Conservation (phyloP, 2,888 invertebrate species). For the Mystacides longicornis region DNA sequence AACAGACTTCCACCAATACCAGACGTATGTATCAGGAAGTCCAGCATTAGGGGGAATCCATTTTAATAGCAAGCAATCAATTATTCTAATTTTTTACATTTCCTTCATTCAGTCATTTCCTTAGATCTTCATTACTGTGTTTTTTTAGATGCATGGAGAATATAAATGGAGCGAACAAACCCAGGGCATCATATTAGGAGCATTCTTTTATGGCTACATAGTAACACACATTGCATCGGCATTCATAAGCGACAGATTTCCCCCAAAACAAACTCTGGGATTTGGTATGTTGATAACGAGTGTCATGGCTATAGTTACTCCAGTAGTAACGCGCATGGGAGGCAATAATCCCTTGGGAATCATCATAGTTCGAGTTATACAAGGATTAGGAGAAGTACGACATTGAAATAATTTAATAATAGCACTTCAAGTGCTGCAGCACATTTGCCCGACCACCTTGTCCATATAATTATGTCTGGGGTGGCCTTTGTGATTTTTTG, state of each 20-base stretch:
- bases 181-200: slow-evolving; percentile 70
- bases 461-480: too few relatives aligned
- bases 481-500: too few relatives aligned
- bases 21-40: too few relatives aligned
- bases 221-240: slow-evolving; percentile 71
- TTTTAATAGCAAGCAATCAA: too few relatives aligned
- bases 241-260: slow-evolving; percentile 66
- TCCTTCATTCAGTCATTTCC: too few relatives aligned
- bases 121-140: too few relatives aligned
- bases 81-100: too few relatives aligned
- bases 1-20: too few relatives aligned
- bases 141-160: slow-evolving; percentile 3
- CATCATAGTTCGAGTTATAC: slow-evolving; percentile 65
- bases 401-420: too few relatives aligned
- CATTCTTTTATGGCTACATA: slow-evolving; percentile 83
- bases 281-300: slow-evolving; percentile 77
- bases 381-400: slow-evolving; percentile 72
- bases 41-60: too few relatives aligned
- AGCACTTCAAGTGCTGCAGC: too few relatives aligned
- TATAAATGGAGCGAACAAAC: slow-evolving; percentile 64
- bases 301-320: slow-evolving; percentile 73
- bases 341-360: slow-evolving; percentile 47
- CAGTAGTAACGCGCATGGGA: slow-evolving; percentile 57
- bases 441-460: too few relatives aligned
- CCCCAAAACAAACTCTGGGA: slow-evolving; percentile 78